These are phyloP conservation scores for Ericerus pela DNA, from an alignment of 1,140 invertebrate species.

Conservation along the genomic window DNA sequence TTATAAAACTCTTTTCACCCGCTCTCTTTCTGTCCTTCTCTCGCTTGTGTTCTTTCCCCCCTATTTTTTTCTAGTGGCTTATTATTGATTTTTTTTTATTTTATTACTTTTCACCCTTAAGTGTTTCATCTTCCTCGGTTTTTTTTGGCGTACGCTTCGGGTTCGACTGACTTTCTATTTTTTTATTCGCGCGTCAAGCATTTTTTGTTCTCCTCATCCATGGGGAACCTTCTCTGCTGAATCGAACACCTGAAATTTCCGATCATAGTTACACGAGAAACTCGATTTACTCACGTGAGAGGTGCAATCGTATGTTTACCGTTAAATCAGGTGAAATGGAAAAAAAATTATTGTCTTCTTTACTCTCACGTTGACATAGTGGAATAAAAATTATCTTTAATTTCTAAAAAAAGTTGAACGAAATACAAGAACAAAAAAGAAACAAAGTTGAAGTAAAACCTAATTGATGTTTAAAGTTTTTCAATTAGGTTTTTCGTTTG, in stretches of 20 bases:
- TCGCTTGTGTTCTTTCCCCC: not conserved
- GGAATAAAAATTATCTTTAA: too few relatives aligned
- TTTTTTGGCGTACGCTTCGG: not conserved
- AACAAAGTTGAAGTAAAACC: too few relatives aligned
- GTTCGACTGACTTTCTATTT: not conserved
- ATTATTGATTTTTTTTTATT: constrained; percentile 12
- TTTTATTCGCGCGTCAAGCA: too few relatives aligned
- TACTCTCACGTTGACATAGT: not conserved
- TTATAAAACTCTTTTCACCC: constrained; percentile 6
- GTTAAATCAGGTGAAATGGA: not conserved
- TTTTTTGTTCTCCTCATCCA: too few relatives aligned
- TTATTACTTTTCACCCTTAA: not conserved
- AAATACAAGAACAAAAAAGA: too few relatives aligned
- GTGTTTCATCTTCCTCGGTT: constrained; percentile 3
- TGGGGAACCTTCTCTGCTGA: not conserved
- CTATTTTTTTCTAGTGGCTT: constrained; percentile 5
- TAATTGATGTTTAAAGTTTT: too few relatives aligned
- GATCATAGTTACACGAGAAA: not conserved
- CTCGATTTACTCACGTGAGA: not conserved
- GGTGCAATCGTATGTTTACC: not conserved
- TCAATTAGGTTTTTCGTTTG: too few relatives aligned
- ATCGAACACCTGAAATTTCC: not conserved
- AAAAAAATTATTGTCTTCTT: not conserved
- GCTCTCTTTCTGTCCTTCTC: constrained; percentile 2
- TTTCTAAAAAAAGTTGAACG: not conserved